These are phyloP conservation scores for Dinocampus coccinellae DNA, from an alignment of 2,888 invertebrate species.

Conservation along the genomic window DNA sequence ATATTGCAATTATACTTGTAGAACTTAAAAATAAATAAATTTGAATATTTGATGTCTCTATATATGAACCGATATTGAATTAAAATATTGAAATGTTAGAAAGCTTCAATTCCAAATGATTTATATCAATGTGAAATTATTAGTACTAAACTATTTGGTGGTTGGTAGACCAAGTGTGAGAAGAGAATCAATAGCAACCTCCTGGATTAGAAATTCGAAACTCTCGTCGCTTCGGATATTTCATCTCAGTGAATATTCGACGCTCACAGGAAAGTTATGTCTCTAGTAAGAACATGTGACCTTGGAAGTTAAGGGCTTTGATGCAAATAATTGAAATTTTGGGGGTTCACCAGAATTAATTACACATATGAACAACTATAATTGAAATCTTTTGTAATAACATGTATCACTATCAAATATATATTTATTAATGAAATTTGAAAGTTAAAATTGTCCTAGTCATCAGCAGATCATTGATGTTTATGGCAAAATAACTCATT, in stretches of 20 bases:
- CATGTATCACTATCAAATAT: not conserved
- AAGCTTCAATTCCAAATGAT: not conserved
- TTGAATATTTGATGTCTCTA: not conserved
- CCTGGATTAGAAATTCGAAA: constrained; percentile 26
- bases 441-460: not conserved
- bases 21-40: too few species aligned
- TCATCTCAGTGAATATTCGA: constrained; percentile 20
- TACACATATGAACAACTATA: constrained; percentile 12
- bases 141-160: constrained; percentile 18
- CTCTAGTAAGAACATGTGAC: constrained; percentile 4
- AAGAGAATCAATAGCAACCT: constrained; percentile 23
- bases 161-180: not conserved
- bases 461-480: constrained; percentile 22
- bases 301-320: constrained; percentile 21
- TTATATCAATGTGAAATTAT: not conserved
- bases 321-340: constrained; percentile 30
- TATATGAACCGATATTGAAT: not conserved
- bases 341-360: constrained; percentile 21
- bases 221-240: constrained; percentile 9
- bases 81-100: constrained; percentile 1
- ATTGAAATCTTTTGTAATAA: constrained; percentile 6
- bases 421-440: not conserved
- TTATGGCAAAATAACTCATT: constrained; percentile 42
- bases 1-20: too few species aligned
- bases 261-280: constrained; percentile 14